These are phyloP conservation scores for Macquaria ambigua DNA, from an alignment of 2,113 vertebrate species.

Conservation along the genomic window DNA sequence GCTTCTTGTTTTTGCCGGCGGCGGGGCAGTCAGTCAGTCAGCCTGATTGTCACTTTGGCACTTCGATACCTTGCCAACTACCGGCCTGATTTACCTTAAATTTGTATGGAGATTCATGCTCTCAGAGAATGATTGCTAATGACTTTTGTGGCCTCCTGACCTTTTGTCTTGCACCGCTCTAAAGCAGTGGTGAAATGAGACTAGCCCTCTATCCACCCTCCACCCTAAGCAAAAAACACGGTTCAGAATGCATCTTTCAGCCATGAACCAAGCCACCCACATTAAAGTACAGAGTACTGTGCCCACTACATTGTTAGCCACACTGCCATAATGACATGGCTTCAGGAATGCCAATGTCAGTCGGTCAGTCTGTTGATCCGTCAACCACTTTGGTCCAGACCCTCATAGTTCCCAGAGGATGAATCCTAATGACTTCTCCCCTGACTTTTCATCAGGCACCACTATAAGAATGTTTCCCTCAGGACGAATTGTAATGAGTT, in stretches of 20 bases:
- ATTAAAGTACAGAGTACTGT: background rate
- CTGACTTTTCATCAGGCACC: background rate
- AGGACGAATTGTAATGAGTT: background rate
- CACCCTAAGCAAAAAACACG: background rate
- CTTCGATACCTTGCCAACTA: background rate
- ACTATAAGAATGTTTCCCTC: background rate
- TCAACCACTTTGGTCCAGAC: background rate
- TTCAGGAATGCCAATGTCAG: background rate
- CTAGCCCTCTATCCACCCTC: background rate
- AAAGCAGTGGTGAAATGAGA: background rate
- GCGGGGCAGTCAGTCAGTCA: too few relatives aligned
- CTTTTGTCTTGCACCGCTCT: background rate
- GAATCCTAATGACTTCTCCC: background rate
- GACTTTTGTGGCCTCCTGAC: background rate
- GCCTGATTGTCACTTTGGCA: background rate
- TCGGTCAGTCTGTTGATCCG: too few relatives aligned
- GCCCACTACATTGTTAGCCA: too few relatives aligned
- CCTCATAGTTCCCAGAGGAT: background rate
- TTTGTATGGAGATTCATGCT: background rate
- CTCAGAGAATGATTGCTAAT: constrained; percentile 5
- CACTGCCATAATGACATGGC: too few relatives aligned
- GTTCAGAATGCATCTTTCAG: background rate
- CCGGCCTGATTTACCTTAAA: background rate
- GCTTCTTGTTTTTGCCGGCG: background rate
- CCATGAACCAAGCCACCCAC: background rate